Evolutionary conservation across 2,113 vertebrate species (phyloP), one percentile per base, ranked within the genome.

Genomic region (Candoia aspera): DNA sequence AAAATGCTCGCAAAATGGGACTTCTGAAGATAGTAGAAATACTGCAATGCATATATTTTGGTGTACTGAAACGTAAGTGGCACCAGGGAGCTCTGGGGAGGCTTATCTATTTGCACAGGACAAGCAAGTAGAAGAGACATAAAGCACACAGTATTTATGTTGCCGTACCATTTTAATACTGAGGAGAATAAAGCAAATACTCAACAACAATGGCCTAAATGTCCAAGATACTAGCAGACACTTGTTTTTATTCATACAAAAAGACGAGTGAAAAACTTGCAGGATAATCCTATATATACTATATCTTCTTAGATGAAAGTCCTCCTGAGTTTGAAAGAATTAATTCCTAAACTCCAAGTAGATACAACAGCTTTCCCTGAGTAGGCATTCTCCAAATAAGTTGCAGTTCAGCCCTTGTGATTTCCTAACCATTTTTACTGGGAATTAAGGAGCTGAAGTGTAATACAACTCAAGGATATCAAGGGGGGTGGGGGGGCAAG

Each of bases 51-150:
- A 8, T 8, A 79, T 53, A 92, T 89, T 79, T 68, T 0, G 29
- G n/a, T 68, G 88, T 84, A 24, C 84, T 88, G 23, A 26, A 91
- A 92, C 90, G 90, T 93, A 95, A 89, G 89, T 92, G 95, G 68
- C 89, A 90, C 53, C 58, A 73, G 90, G 29, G 87, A 93, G 91
- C 92, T 95, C 96, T 95, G 95, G 42, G 59, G 93, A 95, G 86
- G 88, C 94, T 93, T 91, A 88, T 57, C 90, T 86, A 12, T 89
- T 84, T 64, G 89, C 89, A 93, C 93, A 93, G 94, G 93, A 42
- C 23, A 94, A 37, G 68, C 89, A 83, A 24, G 90, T 89, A 95
- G 42, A 94, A 46, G 54, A 93, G 86, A 94, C 84, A 93, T 37
- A 93, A 93, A 94, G 64, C n/a, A 54, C 79, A 87, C 49, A 92